Evolutionary conservation across 2,797 vertebrate genomes (phyloP).

Genomic region (Pogoniulus pusillus): DNA sequence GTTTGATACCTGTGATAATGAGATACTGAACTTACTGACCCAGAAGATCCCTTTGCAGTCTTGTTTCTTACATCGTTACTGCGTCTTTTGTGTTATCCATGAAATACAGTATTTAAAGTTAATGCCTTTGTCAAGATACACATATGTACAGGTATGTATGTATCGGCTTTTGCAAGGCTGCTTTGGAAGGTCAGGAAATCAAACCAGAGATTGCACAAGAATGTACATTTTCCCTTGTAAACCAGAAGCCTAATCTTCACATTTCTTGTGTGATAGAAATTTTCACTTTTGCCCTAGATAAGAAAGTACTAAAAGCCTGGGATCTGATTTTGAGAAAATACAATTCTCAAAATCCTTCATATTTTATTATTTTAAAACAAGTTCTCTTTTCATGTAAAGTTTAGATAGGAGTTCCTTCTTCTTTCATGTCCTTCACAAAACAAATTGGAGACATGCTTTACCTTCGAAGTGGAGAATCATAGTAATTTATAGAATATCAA

Average conservation of each 20-base stretch:
- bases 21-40: not conserved
- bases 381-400: not conserved
- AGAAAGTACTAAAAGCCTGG: not conserved
- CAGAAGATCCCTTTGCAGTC: not conserved
- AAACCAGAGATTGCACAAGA: not conserved
- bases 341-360: not conserved
- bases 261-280: not conserved
- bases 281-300: not conserved
- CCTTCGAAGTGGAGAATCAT: not conserved
- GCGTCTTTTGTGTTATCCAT: not conserved
- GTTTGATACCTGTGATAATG: not conserved
- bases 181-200: not conserved
- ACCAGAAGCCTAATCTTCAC: not conserved
- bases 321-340: not conserved
- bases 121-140: not conserved
- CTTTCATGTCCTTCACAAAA: not conserved
- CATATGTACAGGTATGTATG: too few relatives aligned
- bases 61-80: not conserved
- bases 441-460: not conserved
- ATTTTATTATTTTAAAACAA: not conserved
- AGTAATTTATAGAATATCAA: not conserved
- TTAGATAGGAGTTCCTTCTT: not conserved
- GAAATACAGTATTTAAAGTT: not conserved
- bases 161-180: not conserved
- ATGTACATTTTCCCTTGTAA: not conserved